phyloP scores from a whole-genome alignment of 2,888 invertebrate genomes.

The Ectropis crepuscularia region DNA sequence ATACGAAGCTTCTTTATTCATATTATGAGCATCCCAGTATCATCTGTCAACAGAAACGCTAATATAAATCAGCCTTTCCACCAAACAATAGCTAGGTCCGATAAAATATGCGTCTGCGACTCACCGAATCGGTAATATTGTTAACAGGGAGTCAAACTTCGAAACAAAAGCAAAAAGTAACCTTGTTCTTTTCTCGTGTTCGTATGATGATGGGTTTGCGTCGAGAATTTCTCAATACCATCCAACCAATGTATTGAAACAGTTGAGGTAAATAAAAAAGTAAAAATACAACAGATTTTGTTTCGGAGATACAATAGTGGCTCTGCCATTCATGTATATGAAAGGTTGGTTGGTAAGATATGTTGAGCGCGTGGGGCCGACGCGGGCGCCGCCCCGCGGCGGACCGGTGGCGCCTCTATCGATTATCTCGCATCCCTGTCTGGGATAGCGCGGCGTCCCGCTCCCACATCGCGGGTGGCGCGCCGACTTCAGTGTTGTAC shows the following conservation, averaged over 20 bases:
- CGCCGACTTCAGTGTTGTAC: constrained; percentile 47
- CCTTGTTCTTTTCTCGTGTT: constrained; percentile 32
- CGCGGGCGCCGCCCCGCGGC: constrained; percentile 78
- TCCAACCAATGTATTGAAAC: not conserved
- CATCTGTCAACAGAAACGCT: constrained; percentile 18
- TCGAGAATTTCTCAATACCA: constrained; percentile 80
- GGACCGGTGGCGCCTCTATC: constrained; percentile 75
- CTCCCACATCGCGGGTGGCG: constrained; percentile 66
- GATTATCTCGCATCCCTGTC: constrained; percentile 58
- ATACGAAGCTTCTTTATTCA: not conserved
- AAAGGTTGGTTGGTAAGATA: constrained; percentile 53
- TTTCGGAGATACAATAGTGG: not conserved
- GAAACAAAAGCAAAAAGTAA: constrained; percentile 74
- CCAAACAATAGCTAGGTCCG: constrained; percentile 54
- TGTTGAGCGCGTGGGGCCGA: constrained; percentile 77
- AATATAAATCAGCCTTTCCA: constrained; percentile 65
- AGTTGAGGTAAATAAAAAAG: not conserved
- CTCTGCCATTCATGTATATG: not conserved
- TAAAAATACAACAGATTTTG: not conserved
- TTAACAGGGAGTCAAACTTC: constrained; percentile 78
- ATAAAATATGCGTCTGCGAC: constrained; percentile 78
- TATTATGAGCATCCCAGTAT: not conserved
- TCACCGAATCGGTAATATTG: constrained; percentile 81
- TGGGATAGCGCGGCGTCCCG: constrained; percentile 49
- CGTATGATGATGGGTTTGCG: constrained; percentile 26